These are phyloP conservation scores for Neodiprion lecontei DNA, from an alignment of 1,140 invertebrate species.

Conservation along the genomic window DNA sequence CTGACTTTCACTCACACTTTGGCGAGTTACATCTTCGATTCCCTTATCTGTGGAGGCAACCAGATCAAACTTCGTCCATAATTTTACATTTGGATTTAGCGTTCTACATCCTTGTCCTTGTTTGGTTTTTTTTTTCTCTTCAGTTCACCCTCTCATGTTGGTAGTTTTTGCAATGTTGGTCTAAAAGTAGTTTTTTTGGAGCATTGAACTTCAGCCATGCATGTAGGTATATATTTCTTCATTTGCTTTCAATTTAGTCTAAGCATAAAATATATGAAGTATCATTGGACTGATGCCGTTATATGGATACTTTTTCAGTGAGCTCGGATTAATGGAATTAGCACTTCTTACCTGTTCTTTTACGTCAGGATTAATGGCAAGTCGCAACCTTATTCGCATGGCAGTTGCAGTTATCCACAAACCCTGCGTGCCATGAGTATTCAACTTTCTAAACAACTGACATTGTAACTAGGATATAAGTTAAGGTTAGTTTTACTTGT, in stretches of 20 bases:
- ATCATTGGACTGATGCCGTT: neutral
- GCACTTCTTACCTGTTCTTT: neutral
- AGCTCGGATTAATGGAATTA: neutral
- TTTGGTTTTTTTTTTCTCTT: too few species aligned
- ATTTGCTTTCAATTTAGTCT: too few species aligned
- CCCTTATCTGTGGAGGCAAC: neutral
- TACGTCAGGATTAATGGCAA: neutral
- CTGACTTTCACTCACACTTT: neutral
- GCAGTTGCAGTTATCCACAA: neutral
- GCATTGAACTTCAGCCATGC: too few species aligned
- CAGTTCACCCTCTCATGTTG: too few species aligned
- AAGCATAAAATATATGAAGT: too few species aligned
- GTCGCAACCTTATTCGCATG: neutral
- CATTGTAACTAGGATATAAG: neutral
- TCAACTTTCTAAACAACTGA: neutral
- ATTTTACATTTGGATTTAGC: too few species aligned
- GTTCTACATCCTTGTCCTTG: too few species aligned
- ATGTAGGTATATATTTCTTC: too few species aligned
- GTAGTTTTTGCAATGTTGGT: too few species aligned
- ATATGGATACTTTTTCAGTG: neutral
- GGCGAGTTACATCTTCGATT: too few species aligned
- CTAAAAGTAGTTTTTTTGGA: too few species aligned
- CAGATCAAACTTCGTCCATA: neutral
- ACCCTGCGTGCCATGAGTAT: slow-evolving; percentile 1
- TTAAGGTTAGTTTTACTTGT: neutral